A percentile compares a stretch with the other conserved stretches of the same genome.
phyloP scores from a whole-genome alignment of 1,140 invertebrate species.

The Goniozus legneri region DNA sequence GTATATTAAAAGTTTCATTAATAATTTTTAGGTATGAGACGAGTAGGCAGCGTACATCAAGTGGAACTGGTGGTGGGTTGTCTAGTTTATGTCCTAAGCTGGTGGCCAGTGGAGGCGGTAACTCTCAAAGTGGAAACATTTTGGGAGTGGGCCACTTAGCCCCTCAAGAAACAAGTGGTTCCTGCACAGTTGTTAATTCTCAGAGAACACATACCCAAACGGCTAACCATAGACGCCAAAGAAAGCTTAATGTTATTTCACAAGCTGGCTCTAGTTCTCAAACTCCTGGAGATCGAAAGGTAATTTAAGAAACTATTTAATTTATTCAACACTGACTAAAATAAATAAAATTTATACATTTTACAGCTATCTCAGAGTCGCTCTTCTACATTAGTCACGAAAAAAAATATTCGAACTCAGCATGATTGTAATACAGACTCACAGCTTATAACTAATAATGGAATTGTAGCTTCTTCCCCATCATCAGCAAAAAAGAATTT shows the following conservation, averaged over 20 bases:
- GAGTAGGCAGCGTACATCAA: constrained; percentile 48
- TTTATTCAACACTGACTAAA: too few relatives aligned
- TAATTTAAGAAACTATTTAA: constrained; percentile 16
- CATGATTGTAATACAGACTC: constrained; percentile 34
- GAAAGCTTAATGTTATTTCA: constrained; percentile 43
- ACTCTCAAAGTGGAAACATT: constrained; percentile 39
- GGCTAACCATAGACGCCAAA: constrained; percentile 41
- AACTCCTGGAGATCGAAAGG: constrained; percentile 41
- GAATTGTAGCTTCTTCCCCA: constrained; percentile 36
- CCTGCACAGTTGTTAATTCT: constrained; percentile 39
- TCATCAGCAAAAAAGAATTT: constrained; percentile 37
- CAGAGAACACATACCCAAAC: constrained; percentile 39
- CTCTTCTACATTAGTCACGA: constrained; percentile 27
- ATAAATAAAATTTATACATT: not conserved
- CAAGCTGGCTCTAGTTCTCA: constrained; percentile 35
- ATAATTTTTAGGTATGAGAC: constrained; percentile 55
- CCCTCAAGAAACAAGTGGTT: constrained; percentile 41
- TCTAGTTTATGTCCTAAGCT: constrained; percentile 51
- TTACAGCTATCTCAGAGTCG: constrained; percentile 18
- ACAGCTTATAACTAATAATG: constrained; percentile 42
- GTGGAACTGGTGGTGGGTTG: constrained; percentile 40
- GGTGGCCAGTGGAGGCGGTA: constrained; percentile 41
- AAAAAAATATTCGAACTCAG: constrained; percentile 37
- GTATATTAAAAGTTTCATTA: too few relatives aligned
- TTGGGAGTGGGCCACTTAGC: constrained; percentile 50